phyloP scores from a whole-genome alignment of 1,140 invertebrate species.

The Drosophila sulfurigaster region DNA sequence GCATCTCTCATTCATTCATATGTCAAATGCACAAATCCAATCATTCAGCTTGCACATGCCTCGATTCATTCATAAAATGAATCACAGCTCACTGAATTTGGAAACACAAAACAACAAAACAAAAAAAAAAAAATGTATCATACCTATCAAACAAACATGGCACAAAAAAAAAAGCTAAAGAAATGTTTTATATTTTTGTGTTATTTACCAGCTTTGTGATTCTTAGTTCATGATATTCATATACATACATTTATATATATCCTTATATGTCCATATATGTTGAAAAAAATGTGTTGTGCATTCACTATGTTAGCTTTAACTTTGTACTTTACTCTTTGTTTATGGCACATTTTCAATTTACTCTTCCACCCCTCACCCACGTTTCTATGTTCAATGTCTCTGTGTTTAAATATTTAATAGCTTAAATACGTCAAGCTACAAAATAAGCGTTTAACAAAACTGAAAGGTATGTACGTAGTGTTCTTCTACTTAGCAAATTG shows the following conservation, averaged over 20 bases:
- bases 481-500: neutral
- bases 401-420: slow-evolving; percentile 48
- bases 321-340: slow-evolving; percentile 31
- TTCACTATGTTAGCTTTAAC: slow-evolving; percentile 17
- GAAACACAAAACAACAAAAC: slow-evolving; percentile 10
- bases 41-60: slow-evolving; percentile 53
- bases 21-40: slow-evolving; percentile 64
- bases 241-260: slow-evolving; percentile 7
- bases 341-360: slow-evolving; percentile 56
- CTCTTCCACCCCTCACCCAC: slow-evolving; percentile 8
- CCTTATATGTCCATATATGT: slow-evolving; percentile 4
- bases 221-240: slow-evolving; percentile 36
- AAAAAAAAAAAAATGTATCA: slow-evolving; percentile 19
- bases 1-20: slow-evolving; percentile 37
- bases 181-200: slow-evolving; percentile 26
- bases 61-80: slow-evolving; percentile 48
- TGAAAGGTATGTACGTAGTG: slow-evolving; percentile 19
- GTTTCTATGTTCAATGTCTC: slow-evolving; percentile 45
- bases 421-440: neutral
- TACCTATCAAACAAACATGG: neutral
- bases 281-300: slow-evolving; percentile 28
- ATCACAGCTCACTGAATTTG: slow-evolving; percentile 57
- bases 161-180: neutral
- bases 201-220: slow-evolving; percentile 35
- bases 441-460: neutral